phyloP scores from a whole-genome alignment of 2,113 vertebrate species.

The Balaenoptera acutorostrata region DNA sequence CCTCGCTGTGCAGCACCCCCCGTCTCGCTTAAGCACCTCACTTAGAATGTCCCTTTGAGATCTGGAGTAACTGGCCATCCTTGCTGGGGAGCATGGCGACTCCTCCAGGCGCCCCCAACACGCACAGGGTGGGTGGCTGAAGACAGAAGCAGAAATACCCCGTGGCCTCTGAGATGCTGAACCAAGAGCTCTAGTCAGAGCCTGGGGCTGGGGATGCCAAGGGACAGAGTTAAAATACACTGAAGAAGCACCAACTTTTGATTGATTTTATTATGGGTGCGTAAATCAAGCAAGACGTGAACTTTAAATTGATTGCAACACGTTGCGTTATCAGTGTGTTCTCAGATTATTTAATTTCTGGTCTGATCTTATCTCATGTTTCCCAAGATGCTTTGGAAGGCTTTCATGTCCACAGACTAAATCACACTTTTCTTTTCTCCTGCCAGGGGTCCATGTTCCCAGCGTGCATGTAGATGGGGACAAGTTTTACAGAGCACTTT shows the following conservation, averaged over 20 bases:
- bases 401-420: constrained; percentile 43
- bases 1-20: background rate
- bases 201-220: background rate
- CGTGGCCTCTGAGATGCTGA: background rate
- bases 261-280: constrained; percentile 21
- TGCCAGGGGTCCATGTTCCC: constrained; percentile 63
- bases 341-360: constrained; percentile 57
- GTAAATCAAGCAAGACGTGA: constrained; percentile 47
- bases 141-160: background rate
- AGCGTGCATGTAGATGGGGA: background rate
- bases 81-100: background rate
- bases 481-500: background rate
- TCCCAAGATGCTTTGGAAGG: constrained; percentile 58
- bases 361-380: constrained; percentile 67
- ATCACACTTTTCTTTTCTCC: constrained; percentile 49
- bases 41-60: background rate
- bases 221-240: background rate
- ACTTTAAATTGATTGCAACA: constrained; percentile 64
- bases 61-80: background rate
- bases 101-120: background rate
- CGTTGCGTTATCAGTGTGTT: constrained; percentile 18
- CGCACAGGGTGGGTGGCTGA: background rate
- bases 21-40: background rate
- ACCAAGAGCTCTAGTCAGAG: background rate
- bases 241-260: background rate